Percentiles rank a stretch among this genome's conserved stretches.
Evolutionary conservation across 2,113 vertebrate species (phyloP).

Genomic region (Spea bombifrons): DNA sequence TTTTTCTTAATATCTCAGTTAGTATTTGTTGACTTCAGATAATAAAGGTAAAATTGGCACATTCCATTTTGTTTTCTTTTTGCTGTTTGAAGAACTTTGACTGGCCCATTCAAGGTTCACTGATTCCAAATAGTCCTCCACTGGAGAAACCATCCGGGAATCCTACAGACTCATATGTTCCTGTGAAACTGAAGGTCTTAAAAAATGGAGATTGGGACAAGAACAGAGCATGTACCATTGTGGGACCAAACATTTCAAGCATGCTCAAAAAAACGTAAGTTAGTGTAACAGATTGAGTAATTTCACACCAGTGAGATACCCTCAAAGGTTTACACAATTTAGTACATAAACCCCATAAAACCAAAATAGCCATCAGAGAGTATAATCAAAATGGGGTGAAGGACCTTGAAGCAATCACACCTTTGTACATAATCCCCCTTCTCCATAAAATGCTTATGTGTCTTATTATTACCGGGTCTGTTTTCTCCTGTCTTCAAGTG

Average conservation of each 20-base stretch:
- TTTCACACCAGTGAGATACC: too few relatives aligned
- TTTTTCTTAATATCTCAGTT: too few relatives aligned
- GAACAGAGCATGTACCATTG: slow-evolving; percentile 29
- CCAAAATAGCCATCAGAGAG: too few relatives aligned
- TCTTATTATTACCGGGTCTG: not conserved
- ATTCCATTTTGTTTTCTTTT: not conserved
- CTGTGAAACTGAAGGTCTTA: slow-evolving; percentile 52
- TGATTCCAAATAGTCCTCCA: slow-evolving; percentile 54
- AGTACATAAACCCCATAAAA: too few relatives aligned
- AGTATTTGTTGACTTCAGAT: too few relatives aligned
- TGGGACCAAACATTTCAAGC: slow-evolving; percentile 39
- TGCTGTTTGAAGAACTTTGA: slow-evolving; percentile 52
- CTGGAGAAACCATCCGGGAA: slow-evolving; percentile 45
- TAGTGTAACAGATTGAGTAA: not conserved
- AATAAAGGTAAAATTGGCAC: too few relatives aligned
- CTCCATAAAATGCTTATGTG: too few relatives aligned
- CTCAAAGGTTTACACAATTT: too few relatives aligned
- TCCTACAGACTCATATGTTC: not conserved
- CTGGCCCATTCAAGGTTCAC: slow-evolving; percentile 55
- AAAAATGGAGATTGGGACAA: slow-evolving; percentile 50
- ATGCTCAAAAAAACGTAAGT: slow-evolving; percentile 50
- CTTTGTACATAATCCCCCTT: too few relatives aligned
- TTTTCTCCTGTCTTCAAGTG: not conserved
- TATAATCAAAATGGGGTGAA: too few relatives aligned
- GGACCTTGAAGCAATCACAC: too few relatives aligned